Evolutionary conservation across 2,888 invertebrate genomes (phyloP).

Genomic region (Drosophila seclusa): DNA sequence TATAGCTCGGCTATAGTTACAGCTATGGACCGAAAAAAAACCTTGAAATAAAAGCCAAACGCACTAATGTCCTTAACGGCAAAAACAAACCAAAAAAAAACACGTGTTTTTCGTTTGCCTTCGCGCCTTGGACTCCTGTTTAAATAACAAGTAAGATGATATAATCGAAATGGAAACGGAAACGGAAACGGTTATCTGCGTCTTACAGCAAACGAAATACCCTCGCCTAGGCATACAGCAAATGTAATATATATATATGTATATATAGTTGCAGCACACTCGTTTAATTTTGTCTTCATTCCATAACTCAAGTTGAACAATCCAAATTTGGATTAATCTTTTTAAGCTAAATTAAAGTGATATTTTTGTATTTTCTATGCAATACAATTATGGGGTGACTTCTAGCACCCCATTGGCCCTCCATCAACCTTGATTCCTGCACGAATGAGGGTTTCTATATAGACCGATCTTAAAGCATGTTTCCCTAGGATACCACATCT

Average conservation of each 20-base stretch:
- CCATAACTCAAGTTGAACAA: not conserved
- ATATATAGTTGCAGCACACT: not conserved
- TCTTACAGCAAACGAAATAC: slow-evolving; percentile 13
- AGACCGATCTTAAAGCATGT: not conserved
- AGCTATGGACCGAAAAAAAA: slow-evolving; percentile 14
- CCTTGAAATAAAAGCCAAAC: slow-evolving; percentile 61
- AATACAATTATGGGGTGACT: not conserved
- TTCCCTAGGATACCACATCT: not conserved
- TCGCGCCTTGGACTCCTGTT: slow-evolving; percentile 26
- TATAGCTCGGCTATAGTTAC: slow-evolving; percentile 6
- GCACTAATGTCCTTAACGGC: slow-evolving; percentile 73
- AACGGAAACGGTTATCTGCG: not conserved
- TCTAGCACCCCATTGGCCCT: not conserved
- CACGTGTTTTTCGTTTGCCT: slow-evolving; percentile 29
- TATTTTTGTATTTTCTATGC: not conserved
- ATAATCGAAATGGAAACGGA: not conserved
- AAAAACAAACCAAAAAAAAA: not conserved
- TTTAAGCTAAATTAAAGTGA: not conserved
- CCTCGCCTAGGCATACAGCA: not conserved
- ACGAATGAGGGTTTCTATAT: too few species aligned
- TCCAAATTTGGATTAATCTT: not conserved
- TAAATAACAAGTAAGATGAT: slow-evolving; percentile 43
- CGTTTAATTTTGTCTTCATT: not conserved
- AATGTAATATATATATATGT: not conserved
- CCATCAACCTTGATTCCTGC: too few species aligned